A percentile compares a stretch with the other conserved stretches of the same genome.
Conservation (phyloP, 2,113 vertebrate species). For the Thalassoma bifasciatum region DNA sequence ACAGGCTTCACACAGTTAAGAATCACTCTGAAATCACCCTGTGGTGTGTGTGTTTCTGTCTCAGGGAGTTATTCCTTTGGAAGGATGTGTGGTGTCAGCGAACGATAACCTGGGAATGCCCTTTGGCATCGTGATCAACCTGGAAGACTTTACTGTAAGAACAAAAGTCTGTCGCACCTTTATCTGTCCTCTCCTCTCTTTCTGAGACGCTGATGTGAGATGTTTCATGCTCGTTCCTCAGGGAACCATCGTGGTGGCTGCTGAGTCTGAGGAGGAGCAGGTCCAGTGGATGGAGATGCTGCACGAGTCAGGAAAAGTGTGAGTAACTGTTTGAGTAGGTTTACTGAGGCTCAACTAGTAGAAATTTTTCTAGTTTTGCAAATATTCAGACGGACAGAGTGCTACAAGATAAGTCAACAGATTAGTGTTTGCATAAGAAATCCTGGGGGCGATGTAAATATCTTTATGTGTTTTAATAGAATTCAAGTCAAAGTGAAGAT, state of each 20-base stretch:
- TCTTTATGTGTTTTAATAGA: too few relatives aligned
- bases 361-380: too few relatives aligned
- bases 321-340: constrained; percentile 71
- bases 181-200: neutral
- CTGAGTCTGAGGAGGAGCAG: constrained; percentile 92
- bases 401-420: too few relatives aligned
- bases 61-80: constrained; percentile 95
- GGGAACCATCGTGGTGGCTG: constrained; percentile 93
- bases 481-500: too few relatives aligned
- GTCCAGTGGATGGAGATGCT: constrained; percentile 96
- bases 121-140: constrained; percentile 92
- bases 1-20: too few relatives aligned
- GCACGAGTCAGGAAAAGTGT: constrained; percentile 98
- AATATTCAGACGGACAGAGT: too few relatives aligned
- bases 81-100: constrained; percentile 91
- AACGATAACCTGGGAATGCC: constrained; percentile 94
- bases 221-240: constrained; percentile 44
- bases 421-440: too few relatives aligned
- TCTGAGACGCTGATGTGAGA: too few relatives aligned
- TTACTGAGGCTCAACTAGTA: too few relatives aligned
- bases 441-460: too few relatives aligned
- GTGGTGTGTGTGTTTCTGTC: neutral
- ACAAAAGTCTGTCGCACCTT: neutral
- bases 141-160: constrained; percentile 95
- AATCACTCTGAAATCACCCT: neutral